These are phyloP conservation scores for Crotophaga sulcirostris DNA, from an alignment of 2,113 vertebrate species.

Conservation along the genomic window DNA sequence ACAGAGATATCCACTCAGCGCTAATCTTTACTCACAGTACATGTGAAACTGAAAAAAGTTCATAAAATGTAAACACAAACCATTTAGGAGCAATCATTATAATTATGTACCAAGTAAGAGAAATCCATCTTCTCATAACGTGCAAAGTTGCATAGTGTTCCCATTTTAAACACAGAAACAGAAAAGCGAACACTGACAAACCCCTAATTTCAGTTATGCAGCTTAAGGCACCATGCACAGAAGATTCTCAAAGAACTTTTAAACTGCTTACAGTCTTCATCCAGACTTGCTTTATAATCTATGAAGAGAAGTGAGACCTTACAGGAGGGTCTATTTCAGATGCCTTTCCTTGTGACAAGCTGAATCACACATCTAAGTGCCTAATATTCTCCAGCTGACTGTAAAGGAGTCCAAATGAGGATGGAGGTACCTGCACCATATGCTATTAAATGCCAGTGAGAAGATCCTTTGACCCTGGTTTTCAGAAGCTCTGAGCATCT, in stretches of 20 bases:
- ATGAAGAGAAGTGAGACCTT: background rate
- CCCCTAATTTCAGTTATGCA: background rate
- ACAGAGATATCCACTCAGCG: background rate
- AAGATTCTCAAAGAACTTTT: background rate
- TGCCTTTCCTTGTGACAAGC: background rate
- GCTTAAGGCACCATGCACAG: background rate
- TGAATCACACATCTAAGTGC: background rate
- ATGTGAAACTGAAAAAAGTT: conserved; percentile 57
- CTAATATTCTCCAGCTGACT: background rate
- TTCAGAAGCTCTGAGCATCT: background rate
- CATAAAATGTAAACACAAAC: conserved; percentile 33
- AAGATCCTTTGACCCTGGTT: background rate
- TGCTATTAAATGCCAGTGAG: background rate
- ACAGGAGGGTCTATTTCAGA: background rate
- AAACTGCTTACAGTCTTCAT: background rate
- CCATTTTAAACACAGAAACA: background rate
- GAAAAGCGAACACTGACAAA: background rate
- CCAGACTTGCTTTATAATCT: background rate
- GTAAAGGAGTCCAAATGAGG: background rate
- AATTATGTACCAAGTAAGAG: background rate
- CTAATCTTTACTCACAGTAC: background rate
- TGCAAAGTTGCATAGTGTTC: background rate
- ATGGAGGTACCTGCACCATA: background rate
- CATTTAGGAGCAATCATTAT: background rate
- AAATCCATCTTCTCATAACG: background rate